Conservation (phyloP, 2,888 invertebrate genomes). For the Meliscaeva auricollis region DNA sequence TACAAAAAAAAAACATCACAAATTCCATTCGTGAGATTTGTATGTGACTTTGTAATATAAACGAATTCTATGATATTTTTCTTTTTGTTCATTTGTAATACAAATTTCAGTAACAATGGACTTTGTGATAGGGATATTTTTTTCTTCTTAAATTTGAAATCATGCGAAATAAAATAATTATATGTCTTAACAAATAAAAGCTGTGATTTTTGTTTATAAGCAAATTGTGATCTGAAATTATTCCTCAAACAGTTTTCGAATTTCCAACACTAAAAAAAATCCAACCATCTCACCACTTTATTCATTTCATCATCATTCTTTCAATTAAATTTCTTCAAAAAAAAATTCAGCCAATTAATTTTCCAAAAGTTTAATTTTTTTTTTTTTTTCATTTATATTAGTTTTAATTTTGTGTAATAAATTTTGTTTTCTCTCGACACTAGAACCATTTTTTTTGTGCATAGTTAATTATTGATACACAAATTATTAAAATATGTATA, state of each 20-base stretch:
- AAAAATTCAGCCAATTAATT: slow-evolving; percentile 48
- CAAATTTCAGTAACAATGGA: too few relatives aligned
- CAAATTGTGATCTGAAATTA: too few relatives aligned
- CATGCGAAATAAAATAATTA: too few relatives aligned
- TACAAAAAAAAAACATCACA: too few relatives aligned
- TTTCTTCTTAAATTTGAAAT: neutral
- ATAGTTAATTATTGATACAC: slow-evolving; percentile 24
- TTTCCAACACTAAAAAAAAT: neutral
- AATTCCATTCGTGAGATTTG: too few relatives aligned
- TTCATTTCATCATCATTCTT: neutral
- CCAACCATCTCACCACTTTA: slow-evolving; percentile 18
- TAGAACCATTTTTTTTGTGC: slow-evolving; percentile 64
- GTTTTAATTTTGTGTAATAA: slow-evolving; percentile 25
- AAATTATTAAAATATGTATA: slow-evolving; percentile 20
- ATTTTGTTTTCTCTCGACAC: slow-evolving; percentile 48
- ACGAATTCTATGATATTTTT: too few relatives aligned
- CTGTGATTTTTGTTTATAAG: too few relatives aligned
- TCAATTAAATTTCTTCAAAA: slow-evolving; percentile 60
- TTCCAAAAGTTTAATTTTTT: neutral
- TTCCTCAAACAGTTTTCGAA: neutral
- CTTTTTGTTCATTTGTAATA: too few relatives aligned
- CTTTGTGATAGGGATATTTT: too few relatives aligned
- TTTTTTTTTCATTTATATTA: slow-evolving; percentile 5
- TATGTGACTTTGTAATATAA: too few relatives aligned
- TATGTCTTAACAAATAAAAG: too few relatives aligned